A percentile compares a stretch with the other conserved stretches of the same genome.
Evolutionary conservation across 2,888 invertebrate species (phyloP).

Genomic region (Leucozona laternaria): DNA sequence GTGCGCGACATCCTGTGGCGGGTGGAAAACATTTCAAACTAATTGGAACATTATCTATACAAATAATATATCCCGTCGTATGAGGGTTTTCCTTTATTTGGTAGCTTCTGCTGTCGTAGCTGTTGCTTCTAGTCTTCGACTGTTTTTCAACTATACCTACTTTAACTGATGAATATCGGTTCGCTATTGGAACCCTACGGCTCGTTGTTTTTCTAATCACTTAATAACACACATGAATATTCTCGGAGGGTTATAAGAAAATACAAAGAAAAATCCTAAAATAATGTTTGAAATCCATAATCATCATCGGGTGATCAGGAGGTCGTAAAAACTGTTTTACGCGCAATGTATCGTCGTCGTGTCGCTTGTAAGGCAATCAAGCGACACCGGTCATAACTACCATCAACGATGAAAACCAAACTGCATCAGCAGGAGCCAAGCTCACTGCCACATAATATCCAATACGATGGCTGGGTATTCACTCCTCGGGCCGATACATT

Average conservation of each 20-base stretch:
- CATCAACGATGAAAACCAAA: slow-evolving; percentile 31
- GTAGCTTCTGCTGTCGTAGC: slow-evolving; percentile 46
- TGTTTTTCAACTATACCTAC: not conserved
- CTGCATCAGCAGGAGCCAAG: slow-evolving; percentile 61
- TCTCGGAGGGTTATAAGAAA: not conserved
- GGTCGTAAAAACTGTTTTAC: slow-evolving; percentile 70
- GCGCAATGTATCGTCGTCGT: slow-evolving; percentile 52
- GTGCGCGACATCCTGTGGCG: slow-evolving; percentile 75
- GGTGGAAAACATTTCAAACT: slow-evolving; percentile 75
- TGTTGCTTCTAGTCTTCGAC: slow-evolving; percentile 8
- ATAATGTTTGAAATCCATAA: slow-evolving; percentile 52
- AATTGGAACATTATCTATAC: slow-evolving; percentile 74
- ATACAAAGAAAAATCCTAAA: slow-evolving; percentile 19
- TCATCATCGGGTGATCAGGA: slow-evolving; percentile 67
- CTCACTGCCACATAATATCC: slow-evolving; percentile 47
- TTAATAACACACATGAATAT: slow-evolving; percentile 45
- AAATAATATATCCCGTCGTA: slow-evolving; percentile 55
- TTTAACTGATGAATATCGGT: slow-evolving; percentile 38
- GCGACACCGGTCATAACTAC: slow-evolving; percentile 71
- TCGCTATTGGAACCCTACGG: slow-evolving; percentile 40
- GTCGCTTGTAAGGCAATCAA: slow-evolving; percentile 65
- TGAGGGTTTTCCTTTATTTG: slow-evolving; percentile 17
- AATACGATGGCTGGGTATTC: slow-evolving; percentile 12
- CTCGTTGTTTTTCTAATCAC: slow-evolving; percentile 59
- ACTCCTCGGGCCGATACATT: slow-evolving; percentile 61